Percentiles rank a stretch among this genome's conserved stretches.
Evolutionary conservation across 2,113 vertebrate species (phyloP).

Genomic region (Melospiza melodia): DNA sequence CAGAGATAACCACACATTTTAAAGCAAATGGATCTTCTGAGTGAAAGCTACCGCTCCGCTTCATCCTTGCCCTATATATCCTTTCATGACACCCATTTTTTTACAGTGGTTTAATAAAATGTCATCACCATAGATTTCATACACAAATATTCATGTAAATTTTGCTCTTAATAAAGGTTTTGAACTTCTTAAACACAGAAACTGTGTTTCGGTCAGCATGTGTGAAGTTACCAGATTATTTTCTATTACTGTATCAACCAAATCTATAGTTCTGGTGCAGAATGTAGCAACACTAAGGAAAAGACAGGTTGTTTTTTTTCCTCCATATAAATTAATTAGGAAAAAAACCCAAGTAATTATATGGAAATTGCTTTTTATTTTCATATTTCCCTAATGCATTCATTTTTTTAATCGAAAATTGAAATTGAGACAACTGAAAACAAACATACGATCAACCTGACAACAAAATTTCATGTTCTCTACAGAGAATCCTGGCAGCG

Average conservation of each 20-base stretch:
- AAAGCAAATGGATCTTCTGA: background rate
- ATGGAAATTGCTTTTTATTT: background rate
- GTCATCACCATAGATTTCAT: background rate
- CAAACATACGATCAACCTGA: background rate
- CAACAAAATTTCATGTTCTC: background rate
- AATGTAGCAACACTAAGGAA: background rate
- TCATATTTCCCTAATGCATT: background rate
- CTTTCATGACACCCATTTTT: background rate
- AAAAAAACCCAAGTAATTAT: background rate
- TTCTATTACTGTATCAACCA: background rate
- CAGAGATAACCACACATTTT: background rate
- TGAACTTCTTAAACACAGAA: background rate
- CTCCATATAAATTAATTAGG: background rate
- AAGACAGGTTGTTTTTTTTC: accelerated
- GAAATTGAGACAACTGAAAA: background rate
- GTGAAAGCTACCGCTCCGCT: background rate
- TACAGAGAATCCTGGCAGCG: background rate
- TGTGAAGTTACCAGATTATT: background rate
- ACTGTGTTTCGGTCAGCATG: background rate
- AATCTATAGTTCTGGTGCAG: background rate
- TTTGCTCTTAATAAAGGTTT: background rate
- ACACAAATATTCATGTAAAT: background rate
- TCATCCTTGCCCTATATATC: background rate
- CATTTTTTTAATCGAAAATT: background rate
- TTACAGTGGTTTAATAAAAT: background rate